Conservation (phyloP, 2,797 vertebrate genomes). For the Corythornis leucogaster region DNA sequence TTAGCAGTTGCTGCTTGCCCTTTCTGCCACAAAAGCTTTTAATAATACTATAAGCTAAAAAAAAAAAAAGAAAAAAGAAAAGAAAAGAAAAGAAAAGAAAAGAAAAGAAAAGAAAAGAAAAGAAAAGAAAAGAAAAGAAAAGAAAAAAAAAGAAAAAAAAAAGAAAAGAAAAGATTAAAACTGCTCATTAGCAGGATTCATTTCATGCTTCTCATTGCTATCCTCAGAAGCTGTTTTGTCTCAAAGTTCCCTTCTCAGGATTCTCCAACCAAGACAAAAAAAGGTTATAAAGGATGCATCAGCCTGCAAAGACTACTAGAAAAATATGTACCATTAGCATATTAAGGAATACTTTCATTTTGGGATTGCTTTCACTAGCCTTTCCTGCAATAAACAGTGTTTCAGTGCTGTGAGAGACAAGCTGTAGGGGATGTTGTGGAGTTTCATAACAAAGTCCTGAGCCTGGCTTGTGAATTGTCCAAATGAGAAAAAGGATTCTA, state of each 20-base stretch:
- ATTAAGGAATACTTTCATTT: not conserved
- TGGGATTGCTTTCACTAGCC: not conserved
- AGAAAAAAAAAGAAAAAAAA: too few relatives aligned
- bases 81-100: not conserved
- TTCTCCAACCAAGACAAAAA: not conserved
- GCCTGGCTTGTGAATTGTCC: not conserved
- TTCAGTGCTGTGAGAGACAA: not conserved
- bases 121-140: not conserved
- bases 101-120: not conserved
- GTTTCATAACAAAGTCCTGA: not conserved
- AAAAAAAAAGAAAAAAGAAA: not conserved
- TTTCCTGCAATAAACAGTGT: not conserved
- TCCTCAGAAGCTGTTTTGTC: not conserved
- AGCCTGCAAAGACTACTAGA: not conserved
- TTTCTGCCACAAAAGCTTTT: not conserved
- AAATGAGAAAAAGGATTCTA: not conserved
- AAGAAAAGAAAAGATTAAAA: not conserved
- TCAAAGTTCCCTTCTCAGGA: not conserved
- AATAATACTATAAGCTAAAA: not conserved
- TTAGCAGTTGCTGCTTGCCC: not conserved
- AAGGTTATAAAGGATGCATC: not conserved
- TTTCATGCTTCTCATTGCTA: not conserved
- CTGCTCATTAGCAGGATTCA: not conserved
- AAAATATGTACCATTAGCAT: not conserved
- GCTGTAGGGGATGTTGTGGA: accelerated